Conservation (phyloP, 2,113 vertebrate species). For the Megalops atlanticus region DNA sequence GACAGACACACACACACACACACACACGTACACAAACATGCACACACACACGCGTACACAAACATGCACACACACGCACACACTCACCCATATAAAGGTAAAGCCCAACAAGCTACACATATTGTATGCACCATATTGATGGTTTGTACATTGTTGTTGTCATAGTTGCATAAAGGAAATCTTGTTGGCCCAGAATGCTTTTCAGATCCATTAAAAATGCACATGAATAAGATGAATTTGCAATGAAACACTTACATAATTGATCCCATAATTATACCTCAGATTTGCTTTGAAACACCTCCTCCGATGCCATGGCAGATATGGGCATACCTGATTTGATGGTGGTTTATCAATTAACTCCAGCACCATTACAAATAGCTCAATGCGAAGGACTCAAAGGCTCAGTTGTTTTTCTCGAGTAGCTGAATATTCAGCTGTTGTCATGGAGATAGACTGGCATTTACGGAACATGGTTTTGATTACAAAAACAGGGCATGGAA, state of each 20-base stretch:
- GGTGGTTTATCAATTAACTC: neutral
- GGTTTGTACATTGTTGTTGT: too few relatives aligned
- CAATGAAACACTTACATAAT: neutral
- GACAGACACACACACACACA: neutral
- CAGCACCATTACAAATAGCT: neutral
- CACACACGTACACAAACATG: constrained; percentile 8
- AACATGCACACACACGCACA: neutral
- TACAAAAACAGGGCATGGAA: too few relatives aligned
- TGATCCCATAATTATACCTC: neutral
- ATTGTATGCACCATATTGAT: too few relatives aligned
- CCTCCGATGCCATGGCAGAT: too few relatives aligned
- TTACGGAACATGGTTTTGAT: neutral
- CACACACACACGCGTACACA: neutral
- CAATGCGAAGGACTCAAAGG: neutral
- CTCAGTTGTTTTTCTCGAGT: neutral
- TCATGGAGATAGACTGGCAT: neutral
- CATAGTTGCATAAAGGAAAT: too few relatives aligned
- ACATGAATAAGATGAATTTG: neutral
- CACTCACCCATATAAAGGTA: too few relatives aligned
- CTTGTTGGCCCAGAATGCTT: too few relatives aligned
- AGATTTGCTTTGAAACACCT: neutral
- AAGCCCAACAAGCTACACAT: too few relatives aligned
- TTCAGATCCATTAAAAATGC: neutral
- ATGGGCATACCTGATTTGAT: neutral
- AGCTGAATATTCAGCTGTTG: neutral